Base-by-base conservation (phyloP, 2,797 vertebrate genomes). In the Caiman crocodilus region DNA sequence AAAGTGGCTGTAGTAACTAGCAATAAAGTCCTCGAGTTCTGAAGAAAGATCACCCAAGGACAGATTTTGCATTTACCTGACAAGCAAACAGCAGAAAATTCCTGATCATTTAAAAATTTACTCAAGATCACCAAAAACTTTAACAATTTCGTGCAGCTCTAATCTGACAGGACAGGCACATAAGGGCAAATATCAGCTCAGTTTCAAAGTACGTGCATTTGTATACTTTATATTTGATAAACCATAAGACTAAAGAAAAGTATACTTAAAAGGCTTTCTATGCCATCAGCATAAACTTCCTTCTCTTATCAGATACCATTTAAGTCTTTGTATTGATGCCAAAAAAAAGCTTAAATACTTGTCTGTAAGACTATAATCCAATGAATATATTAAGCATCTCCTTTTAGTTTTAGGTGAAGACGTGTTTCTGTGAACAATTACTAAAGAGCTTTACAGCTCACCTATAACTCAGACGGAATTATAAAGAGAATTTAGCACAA, bases 1-100 rank as follows among this genome's bases (percentile, higher is more conserved):
- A 42, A 71, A 0, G 6, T 55, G 64, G 58, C 2, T 0, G 2
- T 20, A 10, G 1, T 2, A 55, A 1, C 16, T 6, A 25, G 60
- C 3, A 35, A 58, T 50, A 30, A 2, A 67, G 60, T 25, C 42
- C 84, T 28, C 32, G 55, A 20, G 14, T 11, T 73, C 3, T 5
- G 1, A 65, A 26, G 65, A 59, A 84, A 64, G 17, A 21, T 18
- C 35, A 42, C 63, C 32, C 74, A 35, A 50, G 10, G 0, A 1
- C 10, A 4, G 55, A 4, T 28, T 25, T 13, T 1, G 61, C 20
- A 56, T 16, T 26, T 80, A 60, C 50, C 61, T 61, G 5, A 2
- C 0, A 4, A 82, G 14, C 35, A 56, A 80, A 20, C 5, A 20
- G 32, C 73, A 74, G 75, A 35, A 64, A 30, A 56, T 16, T 3